phyloP scores from a whole-genome alignment of 2,888 invertebrate species.

The Campoplex nolae region DNA sequence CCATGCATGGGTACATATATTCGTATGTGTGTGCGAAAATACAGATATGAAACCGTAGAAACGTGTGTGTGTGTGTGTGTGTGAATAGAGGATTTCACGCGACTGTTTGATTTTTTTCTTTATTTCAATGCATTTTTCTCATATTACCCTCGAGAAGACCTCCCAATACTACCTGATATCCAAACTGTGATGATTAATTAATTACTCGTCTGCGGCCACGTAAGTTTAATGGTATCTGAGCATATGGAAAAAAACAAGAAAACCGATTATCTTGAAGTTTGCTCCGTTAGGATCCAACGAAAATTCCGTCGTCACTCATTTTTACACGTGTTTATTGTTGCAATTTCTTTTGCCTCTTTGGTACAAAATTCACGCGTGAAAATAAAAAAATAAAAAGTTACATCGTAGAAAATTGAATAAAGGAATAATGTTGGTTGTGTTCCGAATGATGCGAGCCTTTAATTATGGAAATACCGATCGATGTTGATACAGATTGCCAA shows the following conservation, averaged over 20 bases:
- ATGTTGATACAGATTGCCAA: constrained; percentile 60
- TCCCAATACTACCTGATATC: constrained; percentile 75
- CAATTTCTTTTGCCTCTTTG: neutral
- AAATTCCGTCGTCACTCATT: neutral
- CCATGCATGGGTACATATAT: constrained; percentile 4
- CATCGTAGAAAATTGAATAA: neutral
- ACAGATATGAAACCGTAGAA: constrained; percentile 15
- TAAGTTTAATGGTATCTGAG: neutral
- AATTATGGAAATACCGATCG: too few relatives aligned
- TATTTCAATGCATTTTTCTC: constrained; percentile 38
- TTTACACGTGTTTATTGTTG: neutral
- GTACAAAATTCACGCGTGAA: neutral
- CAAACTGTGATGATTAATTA: constrained; percentile 76
- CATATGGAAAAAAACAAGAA: neutral
- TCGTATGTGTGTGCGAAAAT: constrained; percentile 15
- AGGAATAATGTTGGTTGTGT: neutral
- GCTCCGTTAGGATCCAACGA: neutral
- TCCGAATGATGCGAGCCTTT: neutral
- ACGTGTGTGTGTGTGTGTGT: neutral
- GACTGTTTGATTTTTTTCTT: neutral
- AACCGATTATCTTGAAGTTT: neutral
- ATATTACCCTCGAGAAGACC: constrained; percentile 72
- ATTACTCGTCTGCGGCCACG: constrained; percentile 61
- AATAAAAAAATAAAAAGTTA: too few relatives aligned
- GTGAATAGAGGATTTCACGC: neutral